Conservation (phyloP, 2,797 vertebrate species). For the Fistularia tabacaria region DNA sequence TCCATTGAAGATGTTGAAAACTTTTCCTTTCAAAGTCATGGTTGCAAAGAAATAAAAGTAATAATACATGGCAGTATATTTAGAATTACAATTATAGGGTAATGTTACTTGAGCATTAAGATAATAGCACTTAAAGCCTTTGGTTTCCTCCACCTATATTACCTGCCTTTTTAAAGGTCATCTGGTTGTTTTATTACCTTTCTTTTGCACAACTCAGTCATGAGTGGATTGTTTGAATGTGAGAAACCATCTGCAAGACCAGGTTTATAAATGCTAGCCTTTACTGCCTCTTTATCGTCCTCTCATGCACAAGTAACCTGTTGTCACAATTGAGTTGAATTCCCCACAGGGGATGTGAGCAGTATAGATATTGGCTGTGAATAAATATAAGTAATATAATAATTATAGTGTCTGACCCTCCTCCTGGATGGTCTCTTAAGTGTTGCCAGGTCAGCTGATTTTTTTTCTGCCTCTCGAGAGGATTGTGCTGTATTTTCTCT, state of each 20-base stretch:
- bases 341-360: constrained; percentile 54
- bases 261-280: constrained; percentile 37
- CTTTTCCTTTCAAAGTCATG: too few relatives aligned
- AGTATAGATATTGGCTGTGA: constrained; percentile 68
- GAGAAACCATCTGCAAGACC: constrained; percentile 28
- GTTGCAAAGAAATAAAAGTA: too few relatives aligned
- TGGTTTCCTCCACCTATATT: too few relatives aligned
- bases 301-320: constrained; percentile 63
- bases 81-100: too few relatives aligned
- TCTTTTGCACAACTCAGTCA: constrained; percentile 28
- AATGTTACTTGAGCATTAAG: too few relatives aligned
- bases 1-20: too few relatives aligned
- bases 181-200: constrained; percentile 16
- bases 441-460: constrained; percentile 73
- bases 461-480: constrained; percentile 49
- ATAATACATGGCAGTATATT: too few relatives aligned
- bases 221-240: constrained; percentile 25
- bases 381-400: constrained; percentile 69
- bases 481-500: constrained; percentile 66
- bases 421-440: constrained; percentile 49
- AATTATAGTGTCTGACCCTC: constrained; percentile 68
- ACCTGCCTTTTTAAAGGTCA: neutral
- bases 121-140: too few relatives aligned
- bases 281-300: constrained; percentile 53
- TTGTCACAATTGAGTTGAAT: constrained; percentile 60